Conservation (phyloP, 92 coral and sea anemone species). For the Plumapathes pennacea region DNA sequence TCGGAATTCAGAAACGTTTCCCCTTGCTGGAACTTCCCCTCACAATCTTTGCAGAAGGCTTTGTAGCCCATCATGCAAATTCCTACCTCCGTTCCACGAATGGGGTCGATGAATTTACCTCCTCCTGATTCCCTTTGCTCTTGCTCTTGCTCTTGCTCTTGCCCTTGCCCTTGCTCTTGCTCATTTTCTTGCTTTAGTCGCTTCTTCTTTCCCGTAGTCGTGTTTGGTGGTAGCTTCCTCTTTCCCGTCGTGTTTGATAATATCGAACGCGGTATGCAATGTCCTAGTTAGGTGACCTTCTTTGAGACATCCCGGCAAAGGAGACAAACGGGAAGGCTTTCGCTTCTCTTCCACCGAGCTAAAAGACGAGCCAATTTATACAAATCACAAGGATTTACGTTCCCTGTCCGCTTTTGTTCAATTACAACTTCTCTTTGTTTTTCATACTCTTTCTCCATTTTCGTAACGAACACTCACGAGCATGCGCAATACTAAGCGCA, state of each 20-base stretch:
- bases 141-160: too few species aligned
- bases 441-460: slow-evolving; percentile 1
- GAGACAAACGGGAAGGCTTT: slow-evolving; percentile 8
- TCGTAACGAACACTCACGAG: too few species aligned
- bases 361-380: slow-evolving; percentile 6
- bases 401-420: background rate
- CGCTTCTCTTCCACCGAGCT: slow-evolving; percentile 9
- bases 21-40: background rate
- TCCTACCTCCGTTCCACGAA: slow-evolving; percentile 6
- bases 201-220: too few species aligned
- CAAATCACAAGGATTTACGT: background rate
- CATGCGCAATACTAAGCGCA: too few species aligned
- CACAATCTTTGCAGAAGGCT: slow-evolving; percentile 4
- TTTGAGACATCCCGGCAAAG: background rate
- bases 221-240: too few species aligned
- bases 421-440: background rate
- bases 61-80: slow-evolving; percentile 6
- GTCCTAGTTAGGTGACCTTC: background rate
- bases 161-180: too few species aligned
- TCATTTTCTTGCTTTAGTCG: too few species aligned
- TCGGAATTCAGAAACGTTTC: background rate
- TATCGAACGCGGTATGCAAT: slow-evolving; percentile 6
- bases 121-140: background rate
- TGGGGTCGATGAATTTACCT: background rate
- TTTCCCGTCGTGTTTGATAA: too few species aligned